A percentile compares a stretch with the other conserved stretches of the same genome.
Conservation (phyloP, 2,113 vertebrate genomes). For the Dicerorhinus sumatrensis region DNA sequence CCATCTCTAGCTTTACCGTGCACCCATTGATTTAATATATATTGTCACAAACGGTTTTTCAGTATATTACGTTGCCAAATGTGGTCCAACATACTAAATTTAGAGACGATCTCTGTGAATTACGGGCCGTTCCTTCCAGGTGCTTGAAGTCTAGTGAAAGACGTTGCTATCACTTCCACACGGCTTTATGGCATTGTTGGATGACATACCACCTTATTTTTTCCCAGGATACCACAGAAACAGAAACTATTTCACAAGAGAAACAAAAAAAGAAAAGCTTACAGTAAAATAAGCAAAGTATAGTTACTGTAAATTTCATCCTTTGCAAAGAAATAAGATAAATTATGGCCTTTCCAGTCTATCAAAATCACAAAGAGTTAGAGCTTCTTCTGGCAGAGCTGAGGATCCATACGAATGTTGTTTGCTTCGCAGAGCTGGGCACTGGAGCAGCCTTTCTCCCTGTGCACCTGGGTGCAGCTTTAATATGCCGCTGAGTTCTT, state of each 20-base stretch:
- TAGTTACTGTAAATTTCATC: background rate
- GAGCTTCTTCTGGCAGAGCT: background rate
- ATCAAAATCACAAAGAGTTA: background rate
- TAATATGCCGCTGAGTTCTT: background rate
- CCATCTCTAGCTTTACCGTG: background rate
- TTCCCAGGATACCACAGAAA: background rate
- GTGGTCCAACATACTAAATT: background rate
- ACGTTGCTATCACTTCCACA: background rate
- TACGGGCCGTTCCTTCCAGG: background rate
- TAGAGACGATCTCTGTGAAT: accelerated
- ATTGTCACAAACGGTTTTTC: background rate
- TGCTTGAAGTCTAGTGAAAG: background rate
- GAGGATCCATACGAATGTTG: no score
- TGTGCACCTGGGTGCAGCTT: slow-evolving; percentile 8
- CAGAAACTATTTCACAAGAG: background rate
- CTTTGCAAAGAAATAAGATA: background rate
- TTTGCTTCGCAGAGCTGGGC: background rate
- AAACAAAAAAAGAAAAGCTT: background rate
- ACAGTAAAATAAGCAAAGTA: background rate
- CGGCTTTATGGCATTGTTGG: background rate
- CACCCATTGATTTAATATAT: background rate
- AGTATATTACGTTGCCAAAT: background rate
- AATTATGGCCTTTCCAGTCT: accelerated
- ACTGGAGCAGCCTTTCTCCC: background rate
- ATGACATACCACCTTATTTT: background rate